Conservation (phyloP, 2,113 vertebrate genomes). For the Collichthys lucidus region DNA sequence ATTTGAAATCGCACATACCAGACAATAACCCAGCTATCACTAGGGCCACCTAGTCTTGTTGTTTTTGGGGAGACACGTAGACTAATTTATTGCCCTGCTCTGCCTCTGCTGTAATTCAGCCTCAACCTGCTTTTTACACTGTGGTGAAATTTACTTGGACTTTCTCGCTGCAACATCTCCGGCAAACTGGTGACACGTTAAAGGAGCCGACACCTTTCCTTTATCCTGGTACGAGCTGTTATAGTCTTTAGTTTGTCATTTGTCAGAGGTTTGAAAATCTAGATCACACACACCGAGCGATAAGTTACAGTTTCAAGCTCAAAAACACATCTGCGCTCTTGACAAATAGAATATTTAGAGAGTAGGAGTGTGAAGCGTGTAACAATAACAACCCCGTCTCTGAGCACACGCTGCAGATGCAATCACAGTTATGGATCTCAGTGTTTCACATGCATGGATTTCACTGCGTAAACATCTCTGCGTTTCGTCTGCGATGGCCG, state of each 20-base stretch:
- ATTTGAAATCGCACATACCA: constrained; percentile 37
- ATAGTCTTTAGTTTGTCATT: background rate
- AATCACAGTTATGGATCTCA: constrained; percentile 57
- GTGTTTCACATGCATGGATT: constrained; percentile 45
- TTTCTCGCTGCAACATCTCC: constrained; percentile 1
- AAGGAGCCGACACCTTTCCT: constrained; percentile 18
- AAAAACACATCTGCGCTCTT: constrained; percentile 9
- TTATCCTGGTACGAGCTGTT: constrained; percentile 33
- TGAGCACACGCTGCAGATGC: background rate
- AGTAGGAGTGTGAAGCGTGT: constrained; percentile 11
- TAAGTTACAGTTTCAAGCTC: constrained; percentile 3
- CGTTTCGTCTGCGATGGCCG: constrained; percentile 54
- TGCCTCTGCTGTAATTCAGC: constrained; percentile 18
- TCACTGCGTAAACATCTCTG: constrained; percentile 61
- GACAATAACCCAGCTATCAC: constrained; percentile 44
- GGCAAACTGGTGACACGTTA: constrained; percentile 12
- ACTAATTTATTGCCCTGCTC: constrained; percentile 12
- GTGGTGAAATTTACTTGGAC: constrained; percentile 30
- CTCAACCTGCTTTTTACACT: constrained; percentile 14
- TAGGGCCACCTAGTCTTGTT: constrained; percentile 20
- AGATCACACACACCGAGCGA: background rate
- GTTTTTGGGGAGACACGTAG: constrained; percentile 10
- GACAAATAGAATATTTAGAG: constrained; percentile 26
- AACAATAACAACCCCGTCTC: constrained; percentile 30
- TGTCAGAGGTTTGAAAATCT: constrained; percentile 1